Base-by-base conservation (phyloP, 2,113 vertebrate genomes). In the Gallinago jamesoni region DNA sequence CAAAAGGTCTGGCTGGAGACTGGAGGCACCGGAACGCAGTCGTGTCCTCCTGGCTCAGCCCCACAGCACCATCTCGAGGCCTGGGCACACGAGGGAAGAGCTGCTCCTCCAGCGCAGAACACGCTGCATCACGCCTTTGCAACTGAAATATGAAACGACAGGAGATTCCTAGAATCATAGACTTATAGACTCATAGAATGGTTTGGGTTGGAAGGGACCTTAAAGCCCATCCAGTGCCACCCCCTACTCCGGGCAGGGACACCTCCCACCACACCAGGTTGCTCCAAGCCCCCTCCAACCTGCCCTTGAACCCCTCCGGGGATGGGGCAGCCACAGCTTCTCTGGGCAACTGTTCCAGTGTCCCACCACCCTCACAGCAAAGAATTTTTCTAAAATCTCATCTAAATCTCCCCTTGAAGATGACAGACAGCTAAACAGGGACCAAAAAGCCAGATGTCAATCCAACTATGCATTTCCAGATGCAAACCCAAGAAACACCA, bases 41-140 rank as follows among this genome's bases (percentile, higher is more conserved):
- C 0, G 0, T 8, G 2, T 3, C 37, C 6, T 1, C 55, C 95
- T 64, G 72, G 3, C 83, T 81, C 90, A 57, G 79, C 39, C 77
- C 63, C 86, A 70, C 81, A 89, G 85, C 89, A 85, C 73, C 89
- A 76, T 48, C 69, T 50, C 31, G 1, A 73, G 89, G 89, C 20
- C n/a, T 16, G 64, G 90, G 87, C 83, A 77, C 43, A 22, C 20
- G 9, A 1, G 60, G 22, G 30, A 57, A 14, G 11, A 41, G 55
- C 81, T 48, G 47, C 43, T 89, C 48, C 64, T 68, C 16, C 55
- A 10, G 43, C 17, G 2, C 8, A 25, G 76, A 9, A 35, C 30
- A 24, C 35, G 27, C 45, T 18, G 10, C 37, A 7, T 2, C 74
- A 7, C 2, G 12, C 9, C 1, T 24, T 41, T 37, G 72, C 41